Evolutionary conservation across 1,140 invertebrate genomes (phyloP), one percentile per base, ranked within the genome.

Genomic region (Philotrypesis tridentata): DNA sequence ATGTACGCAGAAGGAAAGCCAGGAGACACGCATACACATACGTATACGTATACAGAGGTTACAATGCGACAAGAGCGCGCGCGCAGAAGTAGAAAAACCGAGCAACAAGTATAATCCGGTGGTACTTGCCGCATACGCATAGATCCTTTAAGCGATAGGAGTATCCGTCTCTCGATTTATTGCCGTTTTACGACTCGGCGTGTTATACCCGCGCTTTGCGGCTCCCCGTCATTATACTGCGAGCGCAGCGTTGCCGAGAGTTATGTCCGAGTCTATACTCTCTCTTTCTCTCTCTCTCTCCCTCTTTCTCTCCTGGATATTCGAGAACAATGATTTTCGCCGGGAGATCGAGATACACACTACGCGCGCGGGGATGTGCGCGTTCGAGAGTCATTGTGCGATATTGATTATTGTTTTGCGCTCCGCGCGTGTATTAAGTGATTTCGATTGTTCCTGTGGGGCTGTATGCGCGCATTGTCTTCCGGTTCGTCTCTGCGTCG

Each of bases 261-360:
- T 55, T 55, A 55, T 55, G 48, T 55, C 48, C 48, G 48, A 55
- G 48, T 37, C 3, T 37, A 37, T 9, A 5, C 29, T 12, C n/a
- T 17, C 48, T 74, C 72, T 21, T n/a, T n/a, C n/a, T n/a, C n/a
- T n/a, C n/a, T n/a, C n/a, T 21, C 29, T 25, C 55, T 7, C 60
- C 9, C 9, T 37, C 33, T 37, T 9, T 37, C 9, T 37, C 33
- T 37, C 3, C 9, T 7, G 17, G 29, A 33, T 14, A 27, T 21
- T n/a, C n/a, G 48, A 71, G 77, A 79, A 80, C 70, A 73, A 80
- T 80, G 70, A 80, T 40, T 43, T 72, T 40, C n/a, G 43, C 21
- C 25, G n/a, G 17, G 60, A n/a, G 55, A 17, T 23, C 29, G 31
- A 37, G 55, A 33, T 21, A 23, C 31, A 27, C 11, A 43, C 48